Evolutionary conservation across 2,888 invertebrate species (phyloP), one percentile per base, ranked within the genome.

Genomic region (Ochropleura leucogaster): DNA sequence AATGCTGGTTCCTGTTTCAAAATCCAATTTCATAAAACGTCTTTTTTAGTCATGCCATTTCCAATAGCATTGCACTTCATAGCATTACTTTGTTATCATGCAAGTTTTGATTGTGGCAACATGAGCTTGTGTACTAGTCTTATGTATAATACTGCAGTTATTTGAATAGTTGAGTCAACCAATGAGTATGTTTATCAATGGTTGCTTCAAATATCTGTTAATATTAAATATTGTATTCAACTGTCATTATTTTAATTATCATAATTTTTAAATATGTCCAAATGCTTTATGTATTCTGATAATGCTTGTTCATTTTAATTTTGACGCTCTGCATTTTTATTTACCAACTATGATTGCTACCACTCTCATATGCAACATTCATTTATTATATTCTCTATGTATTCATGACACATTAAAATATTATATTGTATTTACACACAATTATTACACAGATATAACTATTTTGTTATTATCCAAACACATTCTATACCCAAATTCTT

Each of bases 321-420:
- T 93, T 91, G 86, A 92, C 90, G 94, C 95, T 96, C 95, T 96
- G 96, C 95, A 95, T 95, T 95, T 95, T 95, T 95, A 93, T 95
- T 86, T 93, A 93, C 90, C 87, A 90, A 91, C 88, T 91, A 85
- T 90, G 87, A 88, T 86, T 90, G 88, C 89, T 89, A 85, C 82
- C 84, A 87, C 75, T 84, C 75, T 89, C 89, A 90, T 88, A 81
- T 80, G 71, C 80, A 86, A 85, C 83, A 86, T 85, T 87, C 84
- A 89, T 67, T 49, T 69, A 65, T 71, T 62, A 77, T 81, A 79
- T 73, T 77, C 53, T 75, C 62, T 73, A 79, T 83, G 68, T 79
- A 85, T 83, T 85, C 74, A 82, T 80, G 49, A 78, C 67, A 77
- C 72, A 78, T 73, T 40, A 72, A 69, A 20, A 42, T 53, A 70